A percentile compares a stretch with the other conserved stretches of the same genome.
Evolutionary conservation across 2,888 invertebrate genomes (phyloP).

Genomic region (Dione vanillae): DNA sequence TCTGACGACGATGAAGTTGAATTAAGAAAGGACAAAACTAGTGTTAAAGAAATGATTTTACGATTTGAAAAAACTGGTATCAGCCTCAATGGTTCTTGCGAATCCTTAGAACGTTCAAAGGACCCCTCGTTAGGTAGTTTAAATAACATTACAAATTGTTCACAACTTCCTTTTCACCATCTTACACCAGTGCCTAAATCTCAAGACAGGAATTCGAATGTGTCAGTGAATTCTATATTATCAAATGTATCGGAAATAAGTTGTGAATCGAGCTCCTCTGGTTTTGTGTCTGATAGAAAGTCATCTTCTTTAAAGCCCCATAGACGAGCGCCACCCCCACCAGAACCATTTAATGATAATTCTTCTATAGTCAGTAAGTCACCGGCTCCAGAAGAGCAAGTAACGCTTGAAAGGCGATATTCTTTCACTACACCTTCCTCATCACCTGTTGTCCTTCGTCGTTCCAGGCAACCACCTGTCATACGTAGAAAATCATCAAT

Average conservation of each 20-base stretch:
- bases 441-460: conserved; percentile 69
- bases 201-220: conserved; percentile 76
- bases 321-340: conserved; percentile 79
- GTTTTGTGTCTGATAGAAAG: conserved; percentile 77
- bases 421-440: conserved; percentile 71
- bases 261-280: conserved; percentile 79
- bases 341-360: conserved; percentile 68
- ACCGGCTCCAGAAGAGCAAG: conserved; percentile 56
- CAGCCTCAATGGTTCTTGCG: conserved; percentile 65
- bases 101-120: conserved; percentile 69
- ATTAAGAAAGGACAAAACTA: conserved; percentile 68
- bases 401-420: conserved; percentile 61
- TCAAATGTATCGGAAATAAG: conserved; percentile 78
- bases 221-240: conserved; percentile 80
- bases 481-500: conserved; percentile 74
- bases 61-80: conserved; percentile 73
- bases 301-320: conserved; percentile 67
- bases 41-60: conserved; percentile 76
- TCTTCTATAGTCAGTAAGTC: conserved; percentile 64
- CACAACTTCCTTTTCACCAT: conserved; percentile 72
- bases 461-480: conserved; percentile 76
- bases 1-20: conserved; percentile 72
- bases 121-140: conserved; percentile 69
- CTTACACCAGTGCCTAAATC: conserved; percentile 68
- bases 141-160: conserved; percentile 72